Conservation (phyloP, 2,888 invertebrate genomes). For the Cerceris ruficornis region DNA sequence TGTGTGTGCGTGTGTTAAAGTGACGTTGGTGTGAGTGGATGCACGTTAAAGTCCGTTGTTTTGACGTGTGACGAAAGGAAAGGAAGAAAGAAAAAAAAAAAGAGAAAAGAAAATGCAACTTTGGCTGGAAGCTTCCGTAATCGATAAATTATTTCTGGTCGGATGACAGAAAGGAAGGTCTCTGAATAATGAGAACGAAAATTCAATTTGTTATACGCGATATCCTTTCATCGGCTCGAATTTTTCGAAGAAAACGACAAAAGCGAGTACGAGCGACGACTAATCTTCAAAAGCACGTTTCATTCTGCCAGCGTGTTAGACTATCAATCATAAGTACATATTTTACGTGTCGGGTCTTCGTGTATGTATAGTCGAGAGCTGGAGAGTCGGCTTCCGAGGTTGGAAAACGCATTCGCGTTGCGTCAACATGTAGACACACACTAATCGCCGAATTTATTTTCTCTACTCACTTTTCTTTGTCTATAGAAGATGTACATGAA, state of each 20-base stretch:
- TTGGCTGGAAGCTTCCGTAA: neutral
- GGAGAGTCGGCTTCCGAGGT: too few relatives aligned
- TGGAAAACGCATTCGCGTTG: too few relatives aligned
- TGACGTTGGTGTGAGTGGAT: slow-evolving; percentile 11
- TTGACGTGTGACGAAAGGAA: neutral
- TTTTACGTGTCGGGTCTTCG: neutral
- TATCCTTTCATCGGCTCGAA: neutral
- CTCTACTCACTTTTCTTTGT: too few relatives aligned
- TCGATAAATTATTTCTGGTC: too few relatives aligned
- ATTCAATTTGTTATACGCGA: neutral
- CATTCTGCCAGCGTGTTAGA: neutral
- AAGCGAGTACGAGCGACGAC: neutral
- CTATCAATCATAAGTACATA: neutral
- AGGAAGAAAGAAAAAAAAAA: neutral
- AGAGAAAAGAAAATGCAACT: too few relatives aligned
- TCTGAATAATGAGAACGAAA: neutral
- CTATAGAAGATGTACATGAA: too few relatives aligned
- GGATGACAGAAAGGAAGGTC: too few relatives aligned
- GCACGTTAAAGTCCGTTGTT: slow-evolving; percentile 1
- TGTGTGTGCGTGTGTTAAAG: slow-evolving; percentile 25
- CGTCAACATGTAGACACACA: too few relatives aligned
- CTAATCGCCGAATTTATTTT: too few relatives aligned
- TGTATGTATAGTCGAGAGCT: neutral
- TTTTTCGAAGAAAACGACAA: neutral
- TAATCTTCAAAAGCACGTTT: neutral